Evolutionary conservation across 1,140 invertebrate species (phyloP).

Genomic region (Meloidogyne hapla): DNA sequence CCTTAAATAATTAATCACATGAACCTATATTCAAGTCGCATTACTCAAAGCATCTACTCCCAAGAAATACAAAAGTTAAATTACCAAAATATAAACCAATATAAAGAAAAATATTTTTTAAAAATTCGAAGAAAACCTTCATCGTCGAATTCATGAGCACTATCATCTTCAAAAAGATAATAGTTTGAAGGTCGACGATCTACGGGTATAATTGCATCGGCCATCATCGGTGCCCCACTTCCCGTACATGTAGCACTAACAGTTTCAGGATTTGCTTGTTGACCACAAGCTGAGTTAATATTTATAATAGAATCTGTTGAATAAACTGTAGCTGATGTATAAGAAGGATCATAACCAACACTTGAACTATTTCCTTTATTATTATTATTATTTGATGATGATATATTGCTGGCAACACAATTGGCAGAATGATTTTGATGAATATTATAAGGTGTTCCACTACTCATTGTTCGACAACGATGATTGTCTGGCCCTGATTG

Average conservation of each 20-base stretch:
- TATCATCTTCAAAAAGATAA: slow-evolving; percentile 61
- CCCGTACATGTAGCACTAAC: slow-evolving; percentile 8
- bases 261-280: slow-evolving; percentile 12
- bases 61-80: background rate
- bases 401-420: background rate
- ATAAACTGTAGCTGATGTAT: slow-evolving; percentile 59
- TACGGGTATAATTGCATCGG: slow-evolving; percentile 10
- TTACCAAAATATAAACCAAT: background rate
- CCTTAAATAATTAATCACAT: background rate
- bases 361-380: slow-evolving; percentile 35
- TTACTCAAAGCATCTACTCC: background rate
- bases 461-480: slow-evolving; percentile 9
- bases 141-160: slow-evolving; percentile 61
- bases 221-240: slow-evolving; percentile 21
- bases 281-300: slow-evolving; percentile 16
- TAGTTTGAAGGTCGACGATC: slow-evolving; percentile 53
- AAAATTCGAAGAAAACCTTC: slow-evolving; percentile 49
- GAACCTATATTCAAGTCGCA: no score
- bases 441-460: background rate
- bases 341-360: slow-evolving; percentile 48
- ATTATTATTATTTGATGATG: slow-evolving; percentile 28
- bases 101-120: background rate
- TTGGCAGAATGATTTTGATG: background rate
- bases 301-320: slow-evolving; percentile 44
- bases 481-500: background rate